Base-by-base conservation (phyloP, 37 sponge, comb jelly and placozoan genomes). In the Lycopodina hypogea region DNA sequence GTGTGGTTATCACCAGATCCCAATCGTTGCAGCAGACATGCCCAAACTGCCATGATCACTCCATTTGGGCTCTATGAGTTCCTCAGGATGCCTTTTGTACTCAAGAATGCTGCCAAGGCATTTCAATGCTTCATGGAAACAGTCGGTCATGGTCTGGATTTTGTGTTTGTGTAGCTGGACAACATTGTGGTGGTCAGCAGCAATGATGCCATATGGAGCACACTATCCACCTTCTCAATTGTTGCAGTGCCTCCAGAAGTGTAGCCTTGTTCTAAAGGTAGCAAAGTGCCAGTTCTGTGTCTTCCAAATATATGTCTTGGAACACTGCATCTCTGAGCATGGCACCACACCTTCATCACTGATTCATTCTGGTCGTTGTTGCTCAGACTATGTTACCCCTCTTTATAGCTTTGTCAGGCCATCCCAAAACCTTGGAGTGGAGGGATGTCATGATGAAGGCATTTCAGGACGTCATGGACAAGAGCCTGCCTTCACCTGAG, bases 51-150 rank as follows among this genome's bases (percentile, higher is more conserved):
- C 73, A 76, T 76, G 23, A 72, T 72, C 73, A 72, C 73, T 2
- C 73, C 73, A 41, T 72, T 72, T 72, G 73, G 73, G 8, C 36
- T 61, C 21, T 76, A 41, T 76, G 63, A 57, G 39, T 76, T 76
- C 64, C 35, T 76, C 2, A 76, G 77, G 64, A 76, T 76, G 64
- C 77, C 77, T 35, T 76, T 76, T 32, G 77, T n/a, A n/a, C n/a
- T n/a, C n/a, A n/a, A n/a, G n/a, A n/a, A n/a, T 61, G 22, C 64
- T 76, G 73, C 73, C 28, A 42, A 72, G 40, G 73, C 73, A 32
- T 76, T 76, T 32, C 77, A 76, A 35, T 52, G 77, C 77, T 33
- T 76, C 26, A 76, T 76, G 77, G 77, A 76, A 34, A 76, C 35
- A 30, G 37, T 76, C 62, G 64, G 77, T 35, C 61, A 76, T 2